Conservation (phyloP, 2,888 invertebrate genomes). For the Taphrorychus bicolor region DNA sequence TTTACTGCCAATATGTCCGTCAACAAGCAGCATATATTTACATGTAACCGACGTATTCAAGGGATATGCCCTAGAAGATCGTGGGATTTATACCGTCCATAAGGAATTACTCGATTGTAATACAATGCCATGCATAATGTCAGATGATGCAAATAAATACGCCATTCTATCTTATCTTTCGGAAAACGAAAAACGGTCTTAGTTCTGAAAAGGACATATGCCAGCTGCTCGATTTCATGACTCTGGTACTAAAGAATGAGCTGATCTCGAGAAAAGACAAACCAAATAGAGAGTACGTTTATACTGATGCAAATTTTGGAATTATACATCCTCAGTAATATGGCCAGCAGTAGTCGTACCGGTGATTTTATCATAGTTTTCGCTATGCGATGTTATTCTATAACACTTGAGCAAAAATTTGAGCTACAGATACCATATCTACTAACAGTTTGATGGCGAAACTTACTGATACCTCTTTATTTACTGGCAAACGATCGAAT, state of each 20-base stretch:
- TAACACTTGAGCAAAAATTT: no score
- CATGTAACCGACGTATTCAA: conserved; percentile 20
- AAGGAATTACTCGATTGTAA: conserved; percentile 40
- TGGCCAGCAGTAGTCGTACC: no score
- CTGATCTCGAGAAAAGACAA: not conserved
- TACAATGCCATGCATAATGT: conserved; percentile 41
- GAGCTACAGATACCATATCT: not conserved
- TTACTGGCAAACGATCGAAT: not conserved
- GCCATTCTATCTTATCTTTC: conserved; percentile 36
- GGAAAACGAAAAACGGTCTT: conserved; percentile 26
- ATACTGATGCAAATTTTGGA: not conserved
- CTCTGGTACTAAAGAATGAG: conserved; percentile 27
- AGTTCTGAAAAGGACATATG: conserved; percentile 38
- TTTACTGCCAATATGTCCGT: not conserved
- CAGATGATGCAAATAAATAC: conserved; percentile 41
- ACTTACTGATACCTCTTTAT: not conserved
- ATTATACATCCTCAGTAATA: not conserved
- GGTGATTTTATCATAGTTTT: not conserved
- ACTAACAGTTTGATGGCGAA: not conserved
- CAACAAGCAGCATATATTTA: conserved; percentile 20
- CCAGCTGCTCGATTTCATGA: conserved; percentile 38
- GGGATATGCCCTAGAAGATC: conserved; percentile 25
- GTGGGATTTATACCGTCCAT: conserved; percentile 33
- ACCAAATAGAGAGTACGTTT: not conserved
- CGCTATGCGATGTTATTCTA: no score